Percentiles rank a stretch among this genome's conserved stretches.
These are phyloP conservation scores for Drosophila murphyi DNA, from an alignment of 1,140 invertebrate species.

Conservation along the genomic window DNA sequence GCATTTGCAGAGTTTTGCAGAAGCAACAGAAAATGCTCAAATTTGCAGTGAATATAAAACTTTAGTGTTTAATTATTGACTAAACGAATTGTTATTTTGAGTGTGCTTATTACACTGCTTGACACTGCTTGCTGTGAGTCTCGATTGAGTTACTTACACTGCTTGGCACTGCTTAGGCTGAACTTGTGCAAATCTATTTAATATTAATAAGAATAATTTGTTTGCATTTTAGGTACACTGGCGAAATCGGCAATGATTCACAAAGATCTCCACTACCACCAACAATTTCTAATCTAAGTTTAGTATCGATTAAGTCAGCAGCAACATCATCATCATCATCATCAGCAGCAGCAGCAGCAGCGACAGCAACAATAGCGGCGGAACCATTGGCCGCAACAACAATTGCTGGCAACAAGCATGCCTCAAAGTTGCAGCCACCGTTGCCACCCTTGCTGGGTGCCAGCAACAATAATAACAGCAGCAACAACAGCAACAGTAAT, in stretches of 20 bases:
- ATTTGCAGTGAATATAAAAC: no score
- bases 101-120: not conserved
- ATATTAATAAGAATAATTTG: not conserved
- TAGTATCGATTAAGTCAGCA: slow-evolving; percentile 65
- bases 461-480: slow-evolving; percentile 27
- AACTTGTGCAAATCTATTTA: no score
- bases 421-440: slow-evolving; percentile 38
- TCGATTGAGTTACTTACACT: not conserved
- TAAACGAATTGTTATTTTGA: no score
- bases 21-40: no score
- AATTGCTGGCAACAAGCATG: slow-evolving; percentile 31
- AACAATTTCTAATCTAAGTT: slow-evolving; percentile 84
- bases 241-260: slow-evolving; percentile 84
- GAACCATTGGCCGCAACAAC: slow-evolving; percentile 18
- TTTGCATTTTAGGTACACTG: slow-evolving; percentile 66
- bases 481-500: not conserved
- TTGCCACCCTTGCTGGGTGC: slow-evolving; percentile 24
- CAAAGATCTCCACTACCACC: slow-evolving; percentile 84
- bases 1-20: no score
- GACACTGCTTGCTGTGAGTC: not conserved
- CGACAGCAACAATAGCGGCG: not conserved
- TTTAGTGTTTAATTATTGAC: no score
- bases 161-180: no score
- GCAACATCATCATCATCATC: slow-evolving; percentile 9
- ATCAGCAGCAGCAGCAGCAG: slow-evolving; percentile 9